phyloP scores from a whole-genome alignment of 2,888 invertebrate species.

The Timema podura region DNA sequence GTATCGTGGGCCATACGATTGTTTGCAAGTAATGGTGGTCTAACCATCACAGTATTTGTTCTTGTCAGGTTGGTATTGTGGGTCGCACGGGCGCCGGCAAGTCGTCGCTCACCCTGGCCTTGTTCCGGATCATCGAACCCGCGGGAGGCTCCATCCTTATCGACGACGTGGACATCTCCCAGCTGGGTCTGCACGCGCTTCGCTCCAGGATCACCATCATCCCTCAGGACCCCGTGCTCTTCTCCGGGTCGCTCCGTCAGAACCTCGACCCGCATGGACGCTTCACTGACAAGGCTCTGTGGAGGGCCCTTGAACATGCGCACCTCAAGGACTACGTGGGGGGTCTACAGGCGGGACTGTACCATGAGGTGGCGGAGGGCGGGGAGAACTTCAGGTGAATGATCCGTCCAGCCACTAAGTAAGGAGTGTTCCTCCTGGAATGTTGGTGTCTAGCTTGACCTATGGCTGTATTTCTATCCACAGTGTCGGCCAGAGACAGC shows the following conservation, averaged over 20 bases:
- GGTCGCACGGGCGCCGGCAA: slow-evolving; percentile 49
- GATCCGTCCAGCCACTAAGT: not conserved
- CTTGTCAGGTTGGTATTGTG: too few relatives aligned
- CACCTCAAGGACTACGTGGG: slow-evolving; percentile 83
- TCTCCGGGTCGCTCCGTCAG: slow-evolving; percentile 84
- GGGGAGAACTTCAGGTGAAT: slow-evolving; percentile 69
- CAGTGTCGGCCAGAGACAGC: slow-evolving; percentile 83
- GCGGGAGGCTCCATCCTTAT: slow-evolving; percentile 45
- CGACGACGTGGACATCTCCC: slow-evolving; percentile 45
- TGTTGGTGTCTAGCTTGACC: not conserved
- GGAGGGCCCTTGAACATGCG: slow-evolving; percentile 83
- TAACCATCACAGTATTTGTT: too few relatives aligned
- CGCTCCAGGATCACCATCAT: slow-evolving; percentile 75
- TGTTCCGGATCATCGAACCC: slow-evolving; percentile 49
- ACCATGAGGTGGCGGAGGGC: slow-evolving; percentile 80
- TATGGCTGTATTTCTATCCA: slow-evolving; percentile 40
- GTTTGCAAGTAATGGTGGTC: too few relatives aligned
- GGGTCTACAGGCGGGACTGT: slow-evolving; percentile 69
- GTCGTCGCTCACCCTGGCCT: slow-evolving; percentile 46
- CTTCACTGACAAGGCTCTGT: slow-evolving; percentile 77
- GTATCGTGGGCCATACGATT: too few relatives aligned
- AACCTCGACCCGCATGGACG: slow-evolving; percentile 88
- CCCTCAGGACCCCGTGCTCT: slow-evolving; percentile 88
- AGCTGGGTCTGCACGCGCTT: slow-evolving; percentile 47
- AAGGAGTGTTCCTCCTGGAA: slow-evolving; percentile 1